Base-by-base conservation (phyloP, 2,888 invertebrate genomes). In the Malthinus flaveolus region DNA sequence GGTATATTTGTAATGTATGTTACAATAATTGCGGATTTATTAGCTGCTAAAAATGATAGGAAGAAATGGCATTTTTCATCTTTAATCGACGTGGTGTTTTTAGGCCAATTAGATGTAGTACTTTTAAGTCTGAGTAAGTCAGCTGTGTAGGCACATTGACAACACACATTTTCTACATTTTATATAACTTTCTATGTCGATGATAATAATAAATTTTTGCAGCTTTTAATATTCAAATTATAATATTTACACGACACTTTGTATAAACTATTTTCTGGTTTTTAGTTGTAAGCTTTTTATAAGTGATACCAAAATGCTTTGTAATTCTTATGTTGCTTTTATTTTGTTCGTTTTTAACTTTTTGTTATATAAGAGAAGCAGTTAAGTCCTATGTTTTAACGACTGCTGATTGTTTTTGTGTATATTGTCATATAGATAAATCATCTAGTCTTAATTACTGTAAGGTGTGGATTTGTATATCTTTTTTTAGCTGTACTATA, bases 391-490 rank as follows among this genome's bases (percentile, higher is more conserved):
- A 51, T 23, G 39, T 54, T 32, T 46, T 33, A 34, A 49, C 49
- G 37, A 46, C 44, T 49, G 46, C 44, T 57, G 8, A 31, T 55
- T 34, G 33, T 42, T 49, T 23, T 23, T 23, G 23, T 23, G 23
- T 23, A 23, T 23, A 23, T 23, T 23, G 23, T 23, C 23, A 23
- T 51, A 49, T 58, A 53, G 53, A 44, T 36, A 53, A 50, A 49
- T 54, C 48, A 47, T 59, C 59, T 59, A 59, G 59, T 59, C 59
- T 59, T 59, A 59, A 54, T 59, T 59, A 59, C 13, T 49, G 45
- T 59, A 59, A 59, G 59, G 49, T 59, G 54, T 59, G 54, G 59
- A 59, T 46, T 49, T 39, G 48, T 47, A 54, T 59, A 47, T 59
- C 36, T 36, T 54, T 59, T 54, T 9, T 55, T 55, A 53, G 46